Base-by-base conservation (phyloP, 2,797 vertebrate species). In the Allobates femoralis region DNA sequence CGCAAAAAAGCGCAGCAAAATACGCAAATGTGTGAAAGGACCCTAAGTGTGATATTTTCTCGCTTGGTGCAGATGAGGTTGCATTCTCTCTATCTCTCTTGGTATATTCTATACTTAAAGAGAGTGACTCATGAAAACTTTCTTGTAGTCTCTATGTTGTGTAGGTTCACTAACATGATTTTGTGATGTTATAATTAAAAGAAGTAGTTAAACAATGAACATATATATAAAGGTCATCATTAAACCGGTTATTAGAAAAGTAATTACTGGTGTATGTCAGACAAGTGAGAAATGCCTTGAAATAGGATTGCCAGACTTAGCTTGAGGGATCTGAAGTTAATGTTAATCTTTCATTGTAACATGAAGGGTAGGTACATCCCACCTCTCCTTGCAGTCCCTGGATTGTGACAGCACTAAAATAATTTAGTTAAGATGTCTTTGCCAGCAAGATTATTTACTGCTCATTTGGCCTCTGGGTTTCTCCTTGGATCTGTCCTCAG, bases 401-500 rank as follows among this genome's bases (percentile, higher is more conserved):
- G 58, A 69, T 69, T 76, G 75, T 85, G 78, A 88, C 50, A 76
- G 86, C 86, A 74, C 51, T 80, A 81, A 88, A 85, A 85, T 41
- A 28, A 76, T 88, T 85, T 78, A 56, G 77, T 85, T 81, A 88
- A 85, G 86, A 69, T 56, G 26, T 80, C 81, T 87, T 85, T 55
- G 58, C 82, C 60, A 85, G 82, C 51, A 60, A 67, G 67, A 81
- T 85, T 88, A 88, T 88, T 88, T 88, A 88, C 86, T 85, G 83
- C 83, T 88, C 78, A 51, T 85, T 85, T 88, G 82, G 77, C 86
- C 69, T 88, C 77, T 88, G 78, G 86, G 82, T 88, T 88, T 88
- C 83, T 88, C 86, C 82, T 88, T 88, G 83, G 67, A 88, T 88
- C 69, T 76, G 86, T 88, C 86, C 86, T 88, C 83, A 85, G 77